phyloP scores from a whole-genome alignment of 2,797 vertebrate genomes.

The Crenuchus spilurus region DNA sequence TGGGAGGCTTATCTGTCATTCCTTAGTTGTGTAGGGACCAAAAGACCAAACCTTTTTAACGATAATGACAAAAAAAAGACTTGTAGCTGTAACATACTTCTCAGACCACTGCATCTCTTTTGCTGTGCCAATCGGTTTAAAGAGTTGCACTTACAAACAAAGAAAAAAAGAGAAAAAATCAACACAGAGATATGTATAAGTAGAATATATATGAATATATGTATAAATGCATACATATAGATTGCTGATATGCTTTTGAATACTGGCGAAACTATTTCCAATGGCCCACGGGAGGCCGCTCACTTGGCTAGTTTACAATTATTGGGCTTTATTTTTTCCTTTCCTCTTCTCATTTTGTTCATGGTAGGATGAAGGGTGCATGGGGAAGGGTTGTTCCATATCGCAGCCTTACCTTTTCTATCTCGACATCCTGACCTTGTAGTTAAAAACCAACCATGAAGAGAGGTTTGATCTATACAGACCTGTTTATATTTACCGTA shows the following conservation, averaged over 20 bases:
- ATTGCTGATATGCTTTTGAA: constrained; percentile 96
- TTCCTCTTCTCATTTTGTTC: constrained; percentile 75
- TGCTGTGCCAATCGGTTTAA: constrained; percentile 90
- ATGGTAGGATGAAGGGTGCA: constrained; percentile 76
- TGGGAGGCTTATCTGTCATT: constrained; percentile 98
- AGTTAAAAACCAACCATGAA: constrained; percentile 87
- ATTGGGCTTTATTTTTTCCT: constrained; percentile 77
- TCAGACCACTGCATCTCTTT: constrained; percentile 90
- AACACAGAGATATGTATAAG: constrained; percentile 76
- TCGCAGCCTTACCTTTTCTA: constrained; percentile 84
- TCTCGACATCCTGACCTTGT: constrained; percentile 83
- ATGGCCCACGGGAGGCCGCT: constrained; percentile 75
- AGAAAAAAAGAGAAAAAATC: constrained; percentile 58
- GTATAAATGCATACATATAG: constrained; percentile 80
- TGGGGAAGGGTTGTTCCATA: constrained; percentile 80
- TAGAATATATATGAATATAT: constrained; percentile 80
- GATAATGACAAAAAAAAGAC: constrained; percentile 80
- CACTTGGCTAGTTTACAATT: constrained; percentile 85
- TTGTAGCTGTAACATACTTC: constrained; percentile 97
- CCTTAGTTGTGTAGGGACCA: constrained; percentile 99
- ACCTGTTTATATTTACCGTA: constrained; percentile 97
- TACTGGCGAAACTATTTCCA: constrained; percentile 92
- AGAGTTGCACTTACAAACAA: constrained; percentile 86
- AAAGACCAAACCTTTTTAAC: constrained; percentile 99
- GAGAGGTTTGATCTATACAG: constrained; percentile 95